Conservation (phyloP, 1,140 invertebrate genomes). For the Fopius arisanus region DNA sequence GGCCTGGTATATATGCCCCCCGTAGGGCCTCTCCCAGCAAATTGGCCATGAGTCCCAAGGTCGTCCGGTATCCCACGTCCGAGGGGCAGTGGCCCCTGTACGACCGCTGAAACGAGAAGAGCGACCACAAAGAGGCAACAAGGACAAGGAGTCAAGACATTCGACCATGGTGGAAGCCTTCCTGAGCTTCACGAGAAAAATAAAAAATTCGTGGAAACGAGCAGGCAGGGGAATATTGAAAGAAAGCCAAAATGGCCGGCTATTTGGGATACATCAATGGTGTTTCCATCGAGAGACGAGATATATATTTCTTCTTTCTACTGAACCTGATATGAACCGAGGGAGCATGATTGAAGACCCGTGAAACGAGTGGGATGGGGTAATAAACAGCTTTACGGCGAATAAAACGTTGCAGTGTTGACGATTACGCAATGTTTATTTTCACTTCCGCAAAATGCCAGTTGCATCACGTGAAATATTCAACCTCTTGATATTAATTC, state of each 20-base stretch:
- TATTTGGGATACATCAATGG: background rate
- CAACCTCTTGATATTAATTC: background rate
- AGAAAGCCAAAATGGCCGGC: background rate
- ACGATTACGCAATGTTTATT: background rate
- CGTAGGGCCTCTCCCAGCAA: slow-evolving; percentile 56
- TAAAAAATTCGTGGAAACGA: slow-evolving; percentile 15
- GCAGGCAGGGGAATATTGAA: background rate
- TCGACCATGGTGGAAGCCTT: slow-evolving; percentile 21
- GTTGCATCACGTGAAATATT: background rate
- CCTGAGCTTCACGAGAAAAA: slow-evolving; percentile 15
- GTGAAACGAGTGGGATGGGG: slow-evolving; percentile 2
- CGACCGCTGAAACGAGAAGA: background rate
- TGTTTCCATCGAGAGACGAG: background rate
- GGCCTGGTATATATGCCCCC: background rate
- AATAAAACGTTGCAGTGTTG: slow-evolving; percentile 6
- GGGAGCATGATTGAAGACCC: slow-evolving; percentile 7
- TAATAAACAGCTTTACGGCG: slow-evolving; percentile 9
- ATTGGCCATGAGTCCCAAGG: slow-evolving; percentile 64
- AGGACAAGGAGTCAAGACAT: slow-evolving; percentile 16
- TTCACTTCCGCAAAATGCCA: background rate
- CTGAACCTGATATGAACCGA: background rate
- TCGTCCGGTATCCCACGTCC: slow-evolving; percentile 59
- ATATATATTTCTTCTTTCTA: background rate
- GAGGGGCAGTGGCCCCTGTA: slow-evolving; percentile 58
- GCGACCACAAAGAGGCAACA: background rate